Evolutionary conservation across 2,797 vertebrate genomes (phyloP).

Genomic region (Thaleichthys pacificus): DNA sequence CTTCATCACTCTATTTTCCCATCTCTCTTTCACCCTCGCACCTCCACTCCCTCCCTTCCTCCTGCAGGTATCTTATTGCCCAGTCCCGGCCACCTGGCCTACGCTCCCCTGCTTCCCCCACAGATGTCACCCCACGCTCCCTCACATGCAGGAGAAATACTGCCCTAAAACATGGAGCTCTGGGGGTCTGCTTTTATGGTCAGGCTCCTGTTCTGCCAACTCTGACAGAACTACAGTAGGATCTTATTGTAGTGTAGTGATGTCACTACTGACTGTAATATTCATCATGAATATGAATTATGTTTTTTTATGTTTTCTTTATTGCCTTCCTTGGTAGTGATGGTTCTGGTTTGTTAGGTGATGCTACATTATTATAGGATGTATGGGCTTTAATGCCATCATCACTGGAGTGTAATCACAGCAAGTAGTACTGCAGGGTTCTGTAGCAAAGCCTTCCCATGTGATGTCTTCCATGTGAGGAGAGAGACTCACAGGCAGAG

Average conservation of each 20-base stretch:
- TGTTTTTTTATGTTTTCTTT: too few relatives aligned
- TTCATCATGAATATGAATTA: background rate
- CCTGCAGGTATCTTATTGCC: constrained; percentile 8
- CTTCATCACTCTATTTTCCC: too few relatives aligned
- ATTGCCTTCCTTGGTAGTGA: too few relatives aligned
- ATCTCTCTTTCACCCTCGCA: background rate
- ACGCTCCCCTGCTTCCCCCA: constrained; percentile 35
- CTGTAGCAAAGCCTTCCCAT: background rate
- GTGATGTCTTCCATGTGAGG: constrained; percentile 3
- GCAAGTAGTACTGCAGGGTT: background rate
- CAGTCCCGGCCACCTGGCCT: constrained; percentile 6
- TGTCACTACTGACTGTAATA: background rate
- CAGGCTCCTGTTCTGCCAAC: background rate
- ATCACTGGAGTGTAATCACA: too few relatives aligned
- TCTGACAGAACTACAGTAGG: constrained; percentile 12
- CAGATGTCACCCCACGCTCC: constrained; percentile 20
- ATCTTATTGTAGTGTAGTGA: background rate
- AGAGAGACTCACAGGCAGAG: background rate
- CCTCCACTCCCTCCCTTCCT: background rate
- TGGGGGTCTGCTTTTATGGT: constrained; percentile 31
- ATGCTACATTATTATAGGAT: too few relatives aligned
- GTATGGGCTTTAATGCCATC: too few relatives aligned
- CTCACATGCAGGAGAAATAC: constrained; percentile 31
- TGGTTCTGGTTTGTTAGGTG: too few relatives aligned
- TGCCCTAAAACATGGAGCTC: constrained; percentile 24